These are phyloP conservation scores for Incurvaria masculella DNA, from an alignment of 2,888 invertebrate genomes.

Conservation along the genomic window DNA sequence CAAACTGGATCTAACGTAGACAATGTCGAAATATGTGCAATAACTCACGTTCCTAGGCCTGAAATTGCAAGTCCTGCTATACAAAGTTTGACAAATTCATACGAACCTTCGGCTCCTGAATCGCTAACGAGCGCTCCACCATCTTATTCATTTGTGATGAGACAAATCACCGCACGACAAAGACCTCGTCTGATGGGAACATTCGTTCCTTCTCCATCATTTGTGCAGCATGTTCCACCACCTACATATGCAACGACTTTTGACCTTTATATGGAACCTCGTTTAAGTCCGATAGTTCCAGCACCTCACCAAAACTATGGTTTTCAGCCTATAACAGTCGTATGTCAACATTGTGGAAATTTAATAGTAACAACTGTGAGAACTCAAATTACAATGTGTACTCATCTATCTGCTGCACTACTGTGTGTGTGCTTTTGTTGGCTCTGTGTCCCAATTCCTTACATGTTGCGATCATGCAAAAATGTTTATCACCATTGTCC, in stretches of 20 bases:
- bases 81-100: no score
- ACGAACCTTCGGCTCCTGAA: constrained; percentile 34
- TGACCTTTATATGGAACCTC: constrained; percentile 40
- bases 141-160: constrained; percentile 43
- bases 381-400: constrained; percentile 38
- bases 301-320: constrained; percentile 32
- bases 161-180: constrained; percentile 35
- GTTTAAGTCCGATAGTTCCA: constrained; percentile 26
- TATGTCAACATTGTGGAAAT: constrained; percentile 41
- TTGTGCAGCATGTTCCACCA: constrained; percentile 40
- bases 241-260: constrained; percentile 44
- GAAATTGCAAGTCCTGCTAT: no score
- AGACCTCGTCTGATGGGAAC: constrained; percentile 43
- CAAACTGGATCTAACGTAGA: no score
- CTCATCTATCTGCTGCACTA: constrained; percentile 38
- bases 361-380: constrained; percentile 34
- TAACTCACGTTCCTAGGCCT: no score
- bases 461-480: constrained; percentile 43
- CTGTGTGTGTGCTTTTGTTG: constrained; percentile 46
- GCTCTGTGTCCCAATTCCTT: constrained; percentile 44
- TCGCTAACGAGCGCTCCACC: constrained; percentile 43
- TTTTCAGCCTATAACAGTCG: constrained; percentile 32
- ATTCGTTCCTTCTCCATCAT: constrained; percentile 45
- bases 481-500: constrained; percentile 47
- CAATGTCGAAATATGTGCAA: no score